Evolutionary conservation across 2,113 vertebrate genomes (phyloP).

Genomic region (Suricata suricatta): DNA sequence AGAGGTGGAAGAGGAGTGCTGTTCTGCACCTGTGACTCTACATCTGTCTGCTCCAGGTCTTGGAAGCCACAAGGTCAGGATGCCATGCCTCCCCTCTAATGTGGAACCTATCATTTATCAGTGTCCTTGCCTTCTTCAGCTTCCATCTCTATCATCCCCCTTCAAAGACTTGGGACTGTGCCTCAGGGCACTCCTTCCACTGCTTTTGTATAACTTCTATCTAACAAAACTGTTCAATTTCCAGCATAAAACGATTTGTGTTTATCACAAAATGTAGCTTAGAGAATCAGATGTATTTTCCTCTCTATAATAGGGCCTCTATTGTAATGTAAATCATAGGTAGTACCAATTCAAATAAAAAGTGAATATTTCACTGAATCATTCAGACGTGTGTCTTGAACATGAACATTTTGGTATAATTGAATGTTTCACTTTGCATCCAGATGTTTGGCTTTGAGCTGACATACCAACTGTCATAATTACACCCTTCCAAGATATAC

Average conservation of each 20-base stretch:
- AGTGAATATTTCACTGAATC: neutral
- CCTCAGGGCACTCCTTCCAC: neutral
- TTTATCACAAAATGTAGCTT: neutral
- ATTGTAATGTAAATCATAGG: neutral
- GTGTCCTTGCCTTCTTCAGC: neutral
- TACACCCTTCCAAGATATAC: slow-evolving; percentile 24
- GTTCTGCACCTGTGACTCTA: neutral
- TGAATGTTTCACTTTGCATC: slow-evolving; percentile 8
- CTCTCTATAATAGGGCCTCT: neutral
- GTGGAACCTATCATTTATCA: neutral
- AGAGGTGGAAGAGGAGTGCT: neutral
- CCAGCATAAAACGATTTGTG: neutral
- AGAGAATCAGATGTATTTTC: neutral
- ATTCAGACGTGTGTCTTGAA: neutral
- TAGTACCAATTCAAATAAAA: neutral
- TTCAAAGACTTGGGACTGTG: neutral
- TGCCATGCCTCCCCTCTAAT: neutral
- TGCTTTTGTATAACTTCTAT: neutral
- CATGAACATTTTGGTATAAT: neutral
- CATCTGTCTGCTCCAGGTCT: neutral
- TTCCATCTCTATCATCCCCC: neutral
- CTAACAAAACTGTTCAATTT: neutral
- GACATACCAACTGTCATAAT: neutral
- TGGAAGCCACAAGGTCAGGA: neutral
- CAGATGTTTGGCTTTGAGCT: slow-evolving; percentile 29